Percentiles rank a stretch among this genome's conserved stretches.
phyloP scores from a whole-genome alignment of 2,888 invertebrate genomes.

The Leptopterna dolabrata region DNA sequence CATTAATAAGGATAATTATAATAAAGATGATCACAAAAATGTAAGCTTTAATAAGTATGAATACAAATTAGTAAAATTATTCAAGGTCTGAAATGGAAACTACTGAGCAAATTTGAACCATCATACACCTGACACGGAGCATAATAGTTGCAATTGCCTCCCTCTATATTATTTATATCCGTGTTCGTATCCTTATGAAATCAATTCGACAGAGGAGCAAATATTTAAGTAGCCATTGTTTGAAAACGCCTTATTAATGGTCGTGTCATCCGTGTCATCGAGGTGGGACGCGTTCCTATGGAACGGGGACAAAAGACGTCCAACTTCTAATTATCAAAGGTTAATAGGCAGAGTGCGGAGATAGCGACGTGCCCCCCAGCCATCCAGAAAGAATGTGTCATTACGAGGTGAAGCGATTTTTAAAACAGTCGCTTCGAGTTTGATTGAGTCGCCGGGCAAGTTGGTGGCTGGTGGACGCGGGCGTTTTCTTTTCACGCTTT shows the following conservation, averaged over 20 bases:
- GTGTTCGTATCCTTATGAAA: neutral
- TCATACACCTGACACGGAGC: too few species aligned
- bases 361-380: neutral
- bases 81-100: too few species aligned
- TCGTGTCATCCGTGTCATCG: neutral
- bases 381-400: neutral
- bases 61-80: too few species aligned
- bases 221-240: constrained; percentile 24
- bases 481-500: neutral
- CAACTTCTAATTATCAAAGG: neutral
- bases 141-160: too few species aligned
- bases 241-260: neutral
- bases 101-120: too few species aligned
- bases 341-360: neutral
- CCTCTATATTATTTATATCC: neutral
- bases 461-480: neutral
- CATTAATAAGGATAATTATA: too few species aligned
- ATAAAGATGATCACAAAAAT: too few species aligned
- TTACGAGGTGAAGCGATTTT: neutral
- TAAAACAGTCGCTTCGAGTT: neutral
- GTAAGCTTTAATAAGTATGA: too few species aligned
- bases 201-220: neutral
- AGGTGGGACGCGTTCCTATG: neutral
- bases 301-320: neutral
- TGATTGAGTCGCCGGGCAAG: neutral